Percentiles rank a stretch among this genome's conserved stretches.
phyloP scores from a whole-genome alignment of 1,140 invertebrate species.

The Bicyclus anynana region DNA sequence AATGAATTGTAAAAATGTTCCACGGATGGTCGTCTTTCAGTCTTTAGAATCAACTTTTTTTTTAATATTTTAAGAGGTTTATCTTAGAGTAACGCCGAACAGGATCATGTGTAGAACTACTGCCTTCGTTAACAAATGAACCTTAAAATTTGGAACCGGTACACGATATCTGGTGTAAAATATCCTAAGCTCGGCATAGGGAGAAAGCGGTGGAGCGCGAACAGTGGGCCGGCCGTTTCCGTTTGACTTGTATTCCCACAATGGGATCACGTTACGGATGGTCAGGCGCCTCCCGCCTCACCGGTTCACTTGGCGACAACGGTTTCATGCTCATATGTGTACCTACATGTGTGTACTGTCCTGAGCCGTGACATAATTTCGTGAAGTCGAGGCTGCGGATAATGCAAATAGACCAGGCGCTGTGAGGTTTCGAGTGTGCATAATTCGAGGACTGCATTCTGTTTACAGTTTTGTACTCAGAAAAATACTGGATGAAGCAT shows the following conservation, averaged over 20 bases:
- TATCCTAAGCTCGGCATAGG: constrained; percentile 10
- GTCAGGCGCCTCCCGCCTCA: constrained; percentile 19
- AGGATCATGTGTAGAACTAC: background rate
- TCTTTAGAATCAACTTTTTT: too few species aligned
- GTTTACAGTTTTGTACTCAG: too few species aligned
- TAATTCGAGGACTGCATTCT: too few species aligned
- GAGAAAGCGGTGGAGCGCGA: constrained; percentile 30
- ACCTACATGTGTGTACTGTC: background rate
- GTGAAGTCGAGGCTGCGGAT: background rate
- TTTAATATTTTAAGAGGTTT: too few species aligned
- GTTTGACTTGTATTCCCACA: constrained; percentile 43
- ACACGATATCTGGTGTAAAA: background rate
- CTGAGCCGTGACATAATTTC: background rate
- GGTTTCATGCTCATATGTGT: background rate
- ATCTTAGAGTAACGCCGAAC: too few species aligned
- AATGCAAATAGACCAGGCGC: background rate
- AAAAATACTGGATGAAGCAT: too few species aligned
- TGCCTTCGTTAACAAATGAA: background rate
- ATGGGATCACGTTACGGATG: constrained; percentile 30
- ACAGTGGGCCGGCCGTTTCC: constrained; percentile 33
- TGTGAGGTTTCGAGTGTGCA: too few species aligned
- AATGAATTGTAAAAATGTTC: too few species aligned
- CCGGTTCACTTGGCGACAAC: constrained; percentile 19
- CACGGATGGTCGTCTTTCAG: too few species aligned
- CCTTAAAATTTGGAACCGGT: background rate